Evolutionary conservation across 2,888 invertebrate genomes (phyloP).

Genomic region (Oscheius sp.): DNA sequence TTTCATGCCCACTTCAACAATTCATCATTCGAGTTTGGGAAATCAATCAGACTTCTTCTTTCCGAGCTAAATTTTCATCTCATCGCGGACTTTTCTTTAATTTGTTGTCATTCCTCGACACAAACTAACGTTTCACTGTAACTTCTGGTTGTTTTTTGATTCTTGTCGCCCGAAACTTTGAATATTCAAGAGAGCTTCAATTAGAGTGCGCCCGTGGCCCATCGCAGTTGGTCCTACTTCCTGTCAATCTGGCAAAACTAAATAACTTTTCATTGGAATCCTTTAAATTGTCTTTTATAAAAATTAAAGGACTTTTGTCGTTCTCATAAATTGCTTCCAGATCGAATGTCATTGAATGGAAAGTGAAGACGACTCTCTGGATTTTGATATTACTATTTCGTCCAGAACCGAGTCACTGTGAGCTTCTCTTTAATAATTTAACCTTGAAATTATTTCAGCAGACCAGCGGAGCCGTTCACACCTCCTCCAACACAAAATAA

Average conservation of each 20-base stretch:
- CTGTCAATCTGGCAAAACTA: conserved; percentile 8
- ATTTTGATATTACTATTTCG: conserved; percentile 36
- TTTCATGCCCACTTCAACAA: conserved; percentile 22
- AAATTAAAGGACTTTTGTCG: neutral
- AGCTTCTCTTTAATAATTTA: neutral
- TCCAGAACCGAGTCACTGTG: conserved; percentile 17
- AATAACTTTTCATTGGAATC: neutral
- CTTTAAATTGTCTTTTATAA: neutral
- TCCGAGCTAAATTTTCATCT: conserved; percentile 27
- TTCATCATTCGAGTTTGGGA: conserved; percentile 17
- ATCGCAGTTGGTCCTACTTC: neutral
- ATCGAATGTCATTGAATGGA: conserved; percentile 24
- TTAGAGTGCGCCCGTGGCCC: neutral
- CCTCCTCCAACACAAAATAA: conserved; percentile 32
- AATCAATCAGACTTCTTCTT: conserved; percentile 33
- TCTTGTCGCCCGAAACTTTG: conserved; percentile 8
- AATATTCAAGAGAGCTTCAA: conserved; percentile 29
- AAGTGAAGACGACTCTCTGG: conserved; percentile 33
- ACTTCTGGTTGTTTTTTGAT: neutral
- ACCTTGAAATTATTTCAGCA: neutral
- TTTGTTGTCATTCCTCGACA: neutral
- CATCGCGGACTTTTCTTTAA: conserved; percentile 1
- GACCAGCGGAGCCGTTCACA: conserved; percentile 19
- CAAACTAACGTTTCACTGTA: neutral
- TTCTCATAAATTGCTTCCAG: conserved; percentile 11